phyloP scores from a whole-genome alignment of 2,797 vertebrate genomes.

The Orientallactaga sibirica region DNA sequence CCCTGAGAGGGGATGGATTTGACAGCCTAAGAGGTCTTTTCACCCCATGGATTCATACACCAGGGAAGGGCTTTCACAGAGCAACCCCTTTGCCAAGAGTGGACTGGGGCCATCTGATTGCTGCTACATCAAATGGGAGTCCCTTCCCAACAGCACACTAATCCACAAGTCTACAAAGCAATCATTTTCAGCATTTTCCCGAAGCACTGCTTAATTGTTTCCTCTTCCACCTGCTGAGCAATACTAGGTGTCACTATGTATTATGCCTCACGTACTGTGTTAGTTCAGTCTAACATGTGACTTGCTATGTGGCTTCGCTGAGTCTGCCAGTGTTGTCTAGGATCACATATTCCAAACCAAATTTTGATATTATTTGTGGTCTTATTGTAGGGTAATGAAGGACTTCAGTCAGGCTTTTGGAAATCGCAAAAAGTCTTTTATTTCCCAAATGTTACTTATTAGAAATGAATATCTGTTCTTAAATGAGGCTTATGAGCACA shows the following conservation, averaged over 20 bases:
- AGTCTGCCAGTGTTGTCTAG: neutral
- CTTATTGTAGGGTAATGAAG: neutral
- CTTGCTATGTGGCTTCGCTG: neutral
- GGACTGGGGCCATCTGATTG: conserved; percentile 27
- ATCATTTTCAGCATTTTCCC: conserved; percentile 12
- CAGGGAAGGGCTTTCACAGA: conserved; percentile 13
- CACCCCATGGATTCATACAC: conserved; percentile 50
- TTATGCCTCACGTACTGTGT: neutral
- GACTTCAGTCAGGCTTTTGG: conserved; percentile 25
- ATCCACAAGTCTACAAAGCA: neutral
- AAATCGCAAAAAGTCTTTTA: conserved; percentile 39
- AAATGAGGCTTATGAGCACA: neutral
- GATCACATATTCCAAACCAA: neutral
- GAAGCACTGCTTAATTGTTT: neutral
- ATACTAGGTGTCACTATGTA: neutral
- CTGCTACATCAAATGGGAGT: neutral
- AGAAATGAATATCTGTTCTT: conserved; percentile 18
- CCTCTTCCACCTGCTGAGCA: neutral
- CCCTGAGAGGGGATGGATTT: conserved; percentile 14
- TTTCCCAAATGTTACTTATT: neutral
- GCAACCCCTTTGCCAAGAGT: conserved; percentile 30
- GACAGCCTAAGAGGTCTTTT: conserved; percentile 55
- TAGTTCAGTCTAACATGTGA: neutral
- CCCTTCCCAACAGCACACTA: neutral
- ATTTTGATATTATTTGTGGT: conserved; percentile 11